Evolutionary conservation across 2,888 invertebrate genomes (phyloP).

Genomic region (Orthosia gothica): DNA sequence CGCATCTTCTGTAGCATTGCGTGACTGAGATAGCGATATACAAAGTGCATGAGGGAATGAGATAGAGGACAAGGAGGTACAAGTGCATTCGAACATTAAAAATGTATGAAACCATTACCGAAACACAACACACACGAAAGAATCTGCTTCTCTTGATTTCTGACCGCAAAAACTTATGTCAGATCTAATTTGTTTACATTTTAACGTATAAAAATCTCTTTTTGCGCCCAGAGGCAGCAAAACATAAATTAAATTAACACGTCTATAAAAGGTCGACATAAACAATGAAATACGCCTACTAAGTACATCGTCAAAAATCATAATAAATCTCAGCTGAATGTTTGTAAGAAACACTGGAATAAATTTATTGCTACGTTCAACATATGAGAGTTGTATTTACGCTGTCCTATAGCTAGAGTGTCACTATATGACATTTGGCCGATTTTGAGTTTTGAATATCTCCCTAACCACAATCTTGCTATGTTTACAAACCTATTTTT

Average conservation of each 20-base stretch:
- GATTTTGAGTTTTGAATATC: too few species aligned
- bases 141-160: background rate
- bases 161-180: background rate
- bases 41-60: too few species aligned
- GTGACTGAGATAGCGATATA: too few species aligned
- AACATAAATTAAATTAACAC: slow-evolving; percentile 34
- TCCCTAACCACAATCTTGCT: too few species aligned
- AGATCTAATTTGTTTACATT: slow-evolving; percentile 7
- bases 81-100: too few species aligned
- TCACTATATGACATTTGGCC: too few species aligned
- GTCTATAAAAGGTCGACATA: slow-evolving; percentile 28
- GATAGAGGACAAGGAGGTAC: too few species aligned
- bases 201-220: background rate
- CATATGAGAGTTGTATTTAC: background rate
- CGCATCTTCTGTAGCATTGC: too few species aligned
- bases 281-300: slow-evolving; percentile 40
- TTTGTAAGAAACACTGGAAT: slow-evolving; percentile 43
- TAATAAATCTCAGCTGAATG: slow-evolving; percentile 51
- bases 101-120: too few species aligned
- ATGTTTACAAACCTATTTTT: too few species aligned
- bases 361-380: slow-evolving; percentile 36
- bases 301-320: slow-evolving; percentile 35
- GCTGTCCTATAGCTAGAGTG: too few species aligned
- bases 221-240: background rate
- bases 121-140: background rate